phyloP scores from a whole-genome alignment of 2,888 invertebrate species.

The Drosophila engyochracea region DNA sequence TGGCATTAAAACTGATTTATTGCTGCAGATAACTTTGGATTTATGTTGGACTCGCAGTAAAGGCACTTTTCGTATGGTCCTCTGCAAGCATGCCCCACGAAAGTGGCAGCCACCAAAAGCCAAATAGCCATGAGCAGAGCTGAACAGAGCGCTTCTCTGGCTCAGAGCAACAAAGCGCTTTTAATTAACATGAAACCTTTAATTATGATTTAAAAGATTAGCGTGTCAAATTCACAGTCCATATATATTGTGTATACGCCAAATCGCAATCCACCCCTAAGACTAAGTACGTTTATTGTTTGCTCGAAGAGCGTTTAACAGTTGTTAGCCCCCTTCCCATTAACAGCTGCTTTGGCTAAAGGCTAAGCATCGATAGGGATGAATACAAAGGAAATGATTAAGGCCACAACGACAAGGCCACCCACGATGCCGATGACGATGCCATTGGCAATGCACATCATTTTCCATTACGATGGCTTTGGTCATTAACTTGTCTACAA shows the following conservation, averaged over 20 bases:
- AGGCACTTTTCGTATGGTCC: constrained; percentile 16
- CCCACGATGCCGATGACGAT: constrained; percentile 7
- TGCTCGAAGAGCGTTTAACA: constrained; percentile 24
- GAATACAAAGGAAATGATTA: constrained; percentile 53
- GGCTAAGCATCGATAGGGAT: constrained; percentile 37
- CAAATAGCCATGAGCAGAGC: constrained; percentile 1
- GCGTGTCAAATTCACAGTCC: constrained; percentile 53
- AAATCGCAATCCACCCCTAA: neutral
- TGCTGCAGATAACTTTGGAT: constrained; percentile 73
- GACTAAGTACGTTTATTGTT: constrained; percentile 17
- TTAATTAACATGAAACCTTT: constrained; percentile 74
- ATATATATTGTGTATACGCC: neutral
- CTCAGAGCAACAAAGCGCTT: constrained; percentile 48
- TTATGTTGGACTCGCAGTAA: constrained; percentile 59
- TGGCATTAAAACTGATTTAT: constrained; percentile 78
- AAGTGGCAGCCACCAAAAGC: constrained; percentile 6
- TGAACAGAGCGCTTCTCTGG: neutral
- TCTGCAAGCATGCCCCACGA: neutral
- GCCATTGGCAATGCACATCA: constrained; percentile 48
- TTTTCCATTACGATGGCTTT: constrained; percentile 45
- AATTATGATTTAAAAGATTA: constrained; percentile 75
- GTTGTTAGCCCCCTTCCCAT: constrained; percentile 15
- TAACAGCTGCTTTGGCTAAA: constrained; percentile 38
- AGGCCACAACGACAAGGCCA: constrained; percentile 30
- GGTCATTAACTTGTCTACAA: constrained; percentile 21